A percentile compares a stretch with the other conserved stretches of the same genome.
Evolutionary conservation across 1,140 invertebrate species (phyloP).

Genomic region (Nasonia giraulti): DNA sequence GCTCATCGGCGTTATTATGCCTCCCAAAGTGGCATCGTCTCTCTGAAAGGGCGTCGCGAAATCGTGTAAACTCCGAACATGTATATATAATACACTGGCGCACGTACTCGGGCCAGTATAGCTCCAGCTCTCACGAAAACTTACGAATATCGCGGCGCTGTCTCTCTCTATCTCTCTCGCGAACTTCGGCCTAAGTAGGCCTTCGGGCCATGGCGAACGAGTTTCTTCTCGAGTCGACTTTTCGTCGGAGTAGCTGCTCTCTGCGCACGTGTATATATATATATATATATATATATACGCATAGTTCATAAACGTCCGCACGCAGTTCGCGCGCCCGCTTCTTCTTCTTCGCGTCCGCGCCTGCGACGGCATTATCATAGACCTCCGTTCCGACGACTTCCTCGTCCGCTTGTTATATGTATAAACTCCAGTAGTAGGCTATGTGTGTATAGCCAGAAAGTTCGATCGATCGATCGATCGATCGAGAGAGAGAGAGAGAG

Average conservation of each 20-base stretch:
- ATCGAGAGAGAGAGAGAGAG: neutral
- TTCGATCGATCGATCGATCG: too few relatives aligned
- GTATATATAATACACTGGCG: neutral
- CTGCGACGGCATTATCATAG: neutral
- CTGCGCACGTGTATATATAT: too few relatives aligned
- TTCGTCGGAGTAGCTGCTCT: neutral
- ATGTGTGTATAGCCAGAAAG: too few relatives aligned
- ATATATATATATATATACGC: neutral
- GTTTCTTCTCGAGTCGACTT: neutral
- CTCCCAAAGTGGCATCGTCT: neutral
- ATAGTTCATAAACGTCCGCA: neutral
- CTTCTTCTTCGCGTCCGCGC: neutral
- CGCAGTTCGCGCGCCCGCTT: neutral
- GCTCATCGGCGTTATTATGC: neutral
- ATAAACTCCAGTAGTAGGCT: neutral
- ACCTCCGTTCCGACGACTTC: neutral
- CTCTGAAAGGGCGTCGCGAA: neutral
- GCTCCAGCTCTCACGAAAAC: neutral
- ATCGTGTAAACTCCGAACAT: neutral
- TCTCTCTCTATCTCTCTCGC: neutral
- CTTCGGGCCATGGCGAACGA: neutral
- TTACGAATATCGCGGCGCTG: neutral
- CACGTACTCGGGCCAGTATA: neutral
- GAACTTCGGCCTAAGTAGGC: conserved; percentile 9
- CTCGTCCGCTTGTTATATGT: neutral